phyloP scores from a whole-genome alignment of 2,797 vertebrate genomes.

The Morelia viridis region DNA sequence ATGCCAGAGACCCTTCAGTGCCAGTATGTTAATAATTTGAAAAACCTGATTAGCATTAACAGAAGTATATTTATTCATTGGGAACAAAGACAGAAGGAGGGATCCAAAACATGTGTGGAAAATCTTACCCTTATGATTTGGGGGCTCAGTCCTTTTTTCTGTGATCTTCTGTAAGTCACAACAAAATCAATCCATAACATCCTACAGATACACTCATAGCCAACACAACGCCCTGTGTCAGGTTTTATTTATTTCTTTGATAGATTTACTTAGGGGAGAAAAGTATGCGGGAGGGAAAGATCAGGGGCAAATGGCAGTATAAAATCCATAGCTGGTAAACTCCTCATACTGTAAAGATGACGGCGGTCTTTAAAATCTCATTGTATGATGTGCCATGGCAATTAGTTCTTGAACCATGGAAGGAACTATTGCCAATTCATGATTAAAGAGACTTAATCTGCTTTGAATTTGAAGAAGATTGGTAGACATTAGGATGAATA shows the following conservation, averaged over 20 bases:
- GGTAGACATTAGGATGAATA: slow-evolving; percentile 74
- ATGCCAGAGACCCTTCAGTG: slow-evolving; percentile 7
- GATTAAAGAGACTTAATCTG: slow-evolving; percentile 67
- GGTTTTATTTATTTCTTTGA: slow-evolving; percentile 30
- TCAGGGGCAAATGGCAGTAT: slow-evolving; percentile 12
- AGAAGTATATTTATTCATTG: slow-evolving; percentile 6
- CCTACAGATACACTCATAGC: slow-evolving; percentile 36
- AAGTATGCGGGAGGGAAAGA: slow-evolving; percentile 4
- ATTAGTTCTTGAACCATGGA: slow-evolving; percentile 74
- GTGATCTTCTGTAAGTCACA: slow-evolving; percentile 43
- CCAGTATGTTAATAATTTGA: slow-evolving; percentile 28
- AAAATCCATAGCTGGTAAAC: slow-evolving; percentile 63
- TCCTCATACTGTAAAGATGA: slow-evolving; percentile 65
- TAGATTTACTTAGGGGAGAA: slow-evolving; percentile 46
- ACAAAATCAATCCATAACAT: slow-evolving; percentile 46
- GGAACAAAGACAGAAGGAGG: slow-evolving; percentile 22
- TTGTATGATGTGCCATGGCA: slow-evolving; percentile 74
- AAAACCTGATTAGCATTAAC: slow-evolving; percentile 13
- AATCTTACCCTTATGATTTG: slow-evolving; percentile 46
- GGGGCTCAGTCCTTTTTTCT: slow-evolving; percentile 30
- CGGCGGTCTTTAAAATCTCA: slow-evolving; percentile 68
- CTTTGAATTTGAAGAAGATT: slow-evolving; percentile 75
- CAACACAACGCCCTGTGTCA: slow-evolving; percentile 46
- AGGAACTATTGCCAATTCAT: slow-evolving; percentile 70
- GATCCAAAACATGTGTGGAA: slow-evolving; percentile 32